Conservation (phyloP, 2,113 vertebrate species). For the Sceloporus undulatus region DNA sequence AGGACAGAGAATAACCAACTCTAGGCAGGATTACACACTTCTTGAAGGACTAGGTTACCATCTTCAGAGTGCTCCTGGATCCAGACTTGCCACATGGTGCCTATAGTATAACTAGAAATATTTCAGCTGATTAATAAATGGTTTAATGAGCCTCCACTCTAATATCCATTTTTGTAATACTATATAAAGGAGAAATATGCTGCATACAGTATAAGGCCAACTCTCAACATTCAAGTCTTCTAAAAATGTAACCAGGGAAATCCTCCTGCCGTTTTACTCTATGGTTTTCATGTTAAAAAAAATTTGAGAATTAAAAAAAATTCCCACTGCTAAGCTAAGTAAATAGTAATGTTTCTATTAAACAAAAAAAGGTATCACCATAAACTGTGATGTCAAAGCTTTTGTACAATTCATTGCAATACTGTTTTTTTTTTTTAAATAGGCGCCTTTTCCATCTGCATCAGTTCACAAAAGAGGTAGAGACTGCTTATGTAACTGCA, state of each 20-base stretch:
- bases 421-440: not conserved
- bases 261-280: not conserved
- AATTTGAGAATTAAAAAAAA: not conserved
- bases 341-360: not conserved
- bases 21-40: too few relatives aligned
- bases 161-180: not conserved
- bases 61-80: not conserved
- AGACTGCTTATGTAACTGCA: conserved; percentile 26
- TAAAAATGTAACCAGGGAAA: not conserved
- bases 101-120: not conserved
- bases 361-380: not conserved
- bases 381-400: rapidly evolving
- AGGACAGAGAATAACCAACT: not conserved
- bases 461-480: not conserved
- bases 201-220: not conserved
- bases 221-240: not conserved
- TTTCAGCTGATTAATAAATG: not conserved
- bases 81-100: not conserved
- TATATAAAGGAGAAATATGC: not conserved
- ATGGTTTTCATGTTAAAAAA: not conserved
- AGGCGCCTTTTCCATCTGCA: not conserved
- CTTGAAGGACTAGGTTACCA: not conserved
- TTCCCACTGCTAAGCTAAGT: rapidly evolving
- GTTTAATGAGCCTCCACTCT: not conserved
- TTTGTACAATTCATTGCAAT: not conserved